phyloP scores from a whole-genome alignment of 2,113 vertebrate species.

The Lathamus discolor region DNA sequence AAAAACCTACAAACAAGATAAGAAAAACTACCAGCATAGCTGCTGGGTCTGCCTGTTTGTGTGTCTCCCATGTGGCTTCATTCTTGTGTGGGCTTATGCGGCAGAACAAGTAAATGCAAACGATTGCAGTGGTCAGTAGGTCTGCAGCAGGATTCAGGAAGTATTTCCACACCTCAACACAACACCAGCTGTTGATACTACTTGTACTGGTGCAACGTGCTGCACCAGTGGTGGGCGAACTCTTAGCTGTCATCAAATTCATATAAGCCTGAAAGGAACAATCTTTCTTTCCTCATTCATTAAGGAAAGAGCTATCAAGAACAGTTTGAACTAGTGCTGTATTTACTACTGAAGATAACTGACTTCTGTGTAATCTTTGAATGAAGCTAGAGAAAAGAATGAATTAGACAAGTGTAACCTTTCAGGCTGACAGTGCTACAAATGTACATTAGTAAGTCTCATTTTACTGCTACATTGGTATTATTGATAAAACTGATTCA shows the following conservation, averaged over 20 bases:
- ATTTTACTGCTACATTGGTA: not conserved
- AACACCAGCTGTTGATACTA: not conserved
- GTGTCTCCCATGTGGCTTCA: not conserved
- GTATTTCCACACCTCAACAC: not conserved
- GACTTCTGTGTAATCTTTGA: not conserved
- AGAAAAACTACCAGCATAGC: not conserved
- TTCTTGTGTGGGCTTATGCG: not conserved
- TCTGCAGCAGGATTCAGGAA: not conserved
- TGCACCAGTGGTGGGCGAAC: accelerated
- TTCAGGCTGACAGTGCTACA: not conserved
- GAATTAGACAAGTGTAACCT: not conserved
- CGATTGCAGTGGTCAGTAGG: not conserved
- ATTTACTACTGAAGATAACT: not conserved
- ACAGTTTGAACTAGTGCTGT: not conserved
- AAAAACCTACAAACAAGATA: not conserved
- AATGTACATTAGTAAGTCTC: not conserved
- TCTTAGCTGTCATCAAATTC: not conserved
- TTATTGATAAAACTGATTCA: not conserved
- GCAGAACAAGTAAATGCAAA: not conserved
- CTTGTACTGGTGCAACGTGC: not conserved
- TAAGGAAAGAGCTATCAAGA: not conserved
- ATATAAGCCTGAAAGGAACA: not conserved
- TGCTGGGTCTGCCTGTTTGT: not conserved
- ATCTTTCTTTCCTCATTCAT: not conserved
- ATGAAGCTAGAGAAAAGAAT: not conserved